Conservation (phyloP, 2,113 vertebrate species). For the Ginglymostoma cirratum region DNA sequence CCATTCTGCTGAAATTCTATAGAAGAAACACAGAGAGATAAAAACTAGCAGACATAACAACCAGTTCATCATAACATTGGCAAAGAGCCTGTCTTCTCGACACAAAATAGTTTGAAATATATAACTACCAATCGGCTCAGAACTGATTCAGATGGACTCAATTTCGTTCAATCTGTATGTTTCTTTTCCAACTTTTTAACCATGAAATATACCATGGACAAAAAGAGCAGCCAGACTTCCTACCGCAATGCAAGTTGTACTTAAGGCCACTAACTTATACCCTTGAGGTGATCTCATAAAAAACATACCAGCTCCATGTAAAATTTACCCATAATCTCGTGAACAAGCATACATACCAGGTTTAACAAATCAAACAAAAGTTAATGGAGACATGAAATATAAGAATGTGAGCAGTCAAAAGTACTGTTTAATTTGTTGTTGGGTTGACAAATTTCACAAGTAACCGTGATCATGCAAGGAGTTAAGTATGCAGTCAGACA, state of each 20-base stretch:
- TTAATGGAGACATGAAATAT: conserved; percentile 12
- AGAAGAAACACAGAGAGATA: background rate
- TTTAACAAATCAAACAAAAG: conserved; percentile 14
- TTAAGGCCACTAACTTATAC: background rate
- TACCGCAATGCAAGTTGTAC: background rate
- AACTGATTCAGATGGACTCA: conserved; percentile 6
- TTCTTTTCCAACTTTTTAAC: background rate
- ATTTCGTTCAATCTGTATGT: background rate
- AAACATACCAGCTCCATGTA: background rate
- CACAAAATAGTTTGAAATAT: background rate
- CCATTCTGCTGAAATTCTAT: conserved; percentile 23
- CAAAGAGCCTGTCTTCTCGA: background rate
- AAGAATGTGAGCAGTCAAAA: background rate
- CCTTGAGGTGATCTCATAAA: background rate
- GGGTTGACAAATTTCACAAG: conserved; percentile 26
- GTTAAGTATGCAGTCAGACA: conserved; percentile 14
- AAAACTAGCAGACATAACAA: conserved; percentile 16
- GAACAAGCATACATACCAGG: background rate
- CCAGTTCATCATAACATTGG: conserved; percentile 17
- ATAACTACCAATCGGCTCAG: background rate
- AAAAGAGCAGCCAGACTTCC: background rate
- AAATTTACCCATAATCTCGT: conserved; percentile 27
- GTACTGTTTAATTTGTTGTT: conserved; percentile 32
- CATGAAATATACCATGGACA: background rate
- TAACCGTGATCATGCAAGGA: background rate